These are phyloP conservation scores for Apeira syringaria DNA, from an alignment of 2,888 invertebrate species.

Conservation along the genomic window DNA sequence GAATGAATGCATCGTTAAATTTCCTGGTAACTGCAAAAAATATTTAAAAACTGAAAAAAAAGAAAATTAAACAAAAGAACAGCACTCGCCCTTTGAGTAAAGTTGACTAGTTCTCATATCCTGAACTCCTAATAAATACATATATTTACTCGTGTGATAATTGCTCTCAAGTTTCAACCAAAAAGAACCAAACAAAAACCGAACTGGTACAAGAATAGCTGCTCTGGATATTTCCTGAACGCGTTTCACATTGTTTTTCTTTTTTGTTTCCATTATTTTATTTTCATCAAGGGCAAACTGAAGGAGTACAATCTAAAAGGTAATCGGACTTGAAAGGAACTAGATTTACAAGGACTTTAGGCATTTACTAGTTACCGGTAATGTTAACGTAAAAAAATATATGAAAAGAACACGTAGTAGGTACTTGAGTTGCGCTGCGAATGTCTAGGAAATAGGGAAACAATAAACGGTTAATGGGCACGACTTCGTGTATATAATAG, in stretches of 20 bases:
- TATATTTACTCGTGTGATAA: no score
- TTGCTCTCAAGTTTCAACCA: not conserved
- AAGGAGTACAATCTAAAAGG: conserved; percentile 9
- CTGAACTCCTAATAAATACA: no score
- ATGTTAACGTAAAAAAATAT: no score
- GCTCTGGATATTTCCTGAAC: conserved; percentile 5
- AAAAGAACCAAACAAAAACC: not conserved
- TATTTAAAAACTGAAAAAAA: no score
- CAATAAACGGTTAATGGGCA: conserved; percentile 4
- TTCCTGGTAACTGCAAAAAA: no score
- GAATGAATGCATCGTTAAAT: no score
- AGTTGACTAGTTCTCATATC: not conserved
- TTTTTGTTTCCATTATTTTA: no score
- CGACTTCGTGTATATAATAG: conserved; percentile 2
- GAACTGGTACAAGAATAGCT: not conserved
- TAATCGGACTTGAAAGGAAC: not conserved
- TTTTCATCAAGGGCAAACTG: conserved; percentile 7
- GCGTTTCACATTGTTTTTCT: no score
- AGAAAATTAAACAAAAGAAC: no score
- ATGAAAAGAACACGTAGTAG: not conserved
- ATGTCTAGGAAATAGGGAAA: conserved; percentile 1
- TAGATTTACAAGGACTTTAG: no score
- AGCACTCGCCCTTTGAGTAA: no score
- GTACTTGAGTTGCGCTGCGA: not conserved
- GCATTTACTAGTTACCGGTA: no score